A percentile compares a stretch with the other conserved stretches of the same genome.
phyloP scores from a whole-genome alignment of 1,140 invertebrate genomes.

The Penaeus japonicus region DNA sequence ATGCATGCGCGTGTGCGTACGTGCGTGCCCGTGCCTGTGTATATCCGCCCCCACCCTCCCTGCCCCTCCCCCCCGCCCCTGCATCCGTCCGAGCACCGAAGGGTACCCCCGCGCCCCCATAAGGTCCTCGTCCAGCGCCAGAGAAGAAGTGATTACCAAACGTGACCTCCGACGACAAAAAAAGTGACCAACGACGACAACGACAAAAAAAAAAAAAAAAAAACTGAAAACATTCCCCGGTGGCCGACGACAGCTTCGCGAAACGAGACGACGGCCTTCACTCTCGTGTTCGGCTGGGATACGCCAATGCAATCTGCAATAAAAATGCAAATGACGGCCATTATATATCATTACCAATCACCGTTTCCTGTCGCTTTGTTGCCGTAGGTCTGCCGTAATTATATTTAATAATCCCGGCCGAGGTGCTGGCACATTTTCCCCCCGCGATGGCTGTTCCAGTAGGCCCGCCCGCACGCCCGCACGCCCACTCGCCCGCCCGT shows the following conservation, averaged over 20 bases:
- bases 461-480: background rate
- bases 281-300: background rate
- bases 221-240: background rate
- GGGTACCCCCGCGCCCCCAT: no score
- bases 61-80: no score
- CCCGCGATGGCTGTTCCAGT: background rate
- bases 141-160: no score
- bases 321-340: constrained; percentile 34
- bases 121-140: no score
- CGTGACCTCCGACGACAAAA: background rate
- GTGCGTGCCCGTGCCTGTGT: no score
- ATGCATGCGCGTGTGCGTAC: no score
- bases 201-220: background rate
- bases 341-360: constrained; percentile 47
- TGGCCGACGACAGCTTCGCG: background rate
- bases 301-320: constrained; percentile 42
- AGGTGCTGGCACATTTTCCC: background rate
- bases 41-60: no score
- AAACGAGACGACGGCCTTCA: background rate
- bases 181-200: background rate
- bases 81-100: no score
- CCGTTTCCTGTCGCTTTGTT: constrained; percentile 44
- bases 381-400: constrained; percentile 30
- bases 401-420: constrained; percentile 42
- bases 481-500: no score